phyloP scores from a whole-genome alignment of 2,888 invertebrate genomes.

The Electrophaes corylata region DNA sequence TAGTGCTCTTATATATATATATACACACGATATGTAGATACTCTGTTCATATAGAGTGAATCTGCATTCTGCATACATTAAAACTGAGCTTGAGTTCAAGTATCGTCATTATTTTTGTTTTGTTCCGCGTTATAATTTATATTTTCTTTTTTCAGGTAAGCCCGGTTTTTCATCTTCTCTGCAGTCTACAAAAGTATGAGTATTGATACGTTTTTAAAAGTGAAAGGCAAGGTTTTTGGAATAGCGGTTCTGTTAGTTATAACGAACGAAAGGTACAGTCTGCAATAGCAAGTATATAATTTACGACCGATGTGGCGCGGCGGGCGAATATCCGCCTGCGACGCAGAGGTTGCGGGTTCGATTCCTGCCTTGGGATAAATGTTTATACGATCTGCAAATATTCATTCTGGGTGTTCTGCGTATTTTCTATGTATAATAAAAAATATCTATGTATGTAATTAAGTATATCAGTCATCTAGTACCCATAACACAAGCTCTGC shows the following conservation, averaged over 20 bases:
- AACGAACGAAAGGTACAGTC: too few species aligned
- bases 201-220: neutral
- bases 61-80: conserved; percentile 25
- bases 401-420: too few species aligned
- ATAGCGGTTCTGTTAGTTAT: neutral
- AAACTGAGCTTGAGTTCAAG: conserved; percentile 19
- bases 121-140: conserved; percentile 11
- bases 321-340: too few species aligned
- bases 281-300: too few species aligned
- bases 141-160: conserved; percentile 35
- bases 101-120: conserved; percentile 20
- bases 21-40: conserved; percentile 10
- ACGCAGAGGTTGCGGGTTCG: too few species aligned
- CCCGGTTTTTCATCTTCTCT: neutral
- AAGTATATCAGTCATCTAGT: too few species aligned
- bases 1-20: conserved; percentile 38
- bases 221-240: neutral
- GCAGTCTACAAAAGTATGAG: neutral
- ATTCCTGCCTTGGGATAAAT: too few species aligned
- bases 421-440: too few species aligned
- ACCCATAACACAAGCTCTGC: too few species aligned
- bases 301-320: too few species aligned
- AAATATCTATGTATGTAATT: too few species aligned
- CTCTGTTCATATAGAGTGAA: conserved; percentile 16
- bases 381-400: too few species aligned